Base-by-base conservation (phyloP, 2,113 vertebrate genomes). In the Cygnus atratus region DNA sequence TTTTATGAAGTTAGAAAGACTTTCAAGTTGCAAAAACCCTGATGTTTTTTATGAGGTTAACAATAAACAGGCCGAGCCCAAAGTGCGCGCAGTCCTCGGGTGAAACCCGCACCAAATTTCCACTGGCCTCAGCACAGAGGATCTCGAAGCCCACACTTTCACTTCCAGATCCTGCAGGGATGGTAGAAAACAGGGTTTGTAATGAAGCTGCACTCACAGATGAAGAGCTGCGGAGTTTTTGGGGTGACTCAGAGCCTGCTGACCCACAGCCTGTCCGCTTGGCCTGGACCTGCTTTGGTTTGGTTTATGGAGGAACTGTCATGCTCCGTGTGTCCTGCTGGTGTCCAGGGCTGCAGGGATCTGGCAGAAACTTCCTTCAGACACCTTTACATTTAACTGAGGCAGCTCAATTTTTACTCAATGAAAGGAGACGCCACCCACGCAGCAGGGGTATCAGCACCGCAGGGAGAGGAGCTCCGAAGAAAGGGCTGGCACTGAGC, bases 21-120 rank as follows among this genome's bases (percentile, higher is more conserved):
- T 95, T 94, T 59, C 57, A 72, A 95, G 84, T 89, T 72, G 86
- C 83, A 84, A 85, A 83, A 90, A 1, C 11, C 88, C 81, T 3
- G 52, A 74, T 93, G 94, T 58, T 95, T 96, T 92, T 84, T 87
- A 95, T 93, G 95, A 95, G 67, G 80, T 80, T 80, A 94, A 95
- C 88, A 94, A 93, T 79, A 79, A 96, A 72, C 85, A 93, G 92
- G 93, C 93, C 87, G 82, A 70, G 41, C 76, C 79, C 35, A 5
- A 80, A 88, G 85, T 6, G 6, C 73, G 71, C 62, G 2, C 4
- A 48, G 90, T 58, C 66, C 78, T 68, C 4, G 25, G 85, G 85
- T 97, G 88, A 83, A 92, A 88, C 50, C 83, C 55, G 9, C 86
- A 5, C 83, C 7, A 9, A 92, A 80, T 96, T 96, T 88, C 94